A percentile compares a stretch with the other conserved stretches of the same genome.
phyloP scores from a whole-genome alignment of 2,888 invertebrate species.

The Spilarctia lutea region DNA sequence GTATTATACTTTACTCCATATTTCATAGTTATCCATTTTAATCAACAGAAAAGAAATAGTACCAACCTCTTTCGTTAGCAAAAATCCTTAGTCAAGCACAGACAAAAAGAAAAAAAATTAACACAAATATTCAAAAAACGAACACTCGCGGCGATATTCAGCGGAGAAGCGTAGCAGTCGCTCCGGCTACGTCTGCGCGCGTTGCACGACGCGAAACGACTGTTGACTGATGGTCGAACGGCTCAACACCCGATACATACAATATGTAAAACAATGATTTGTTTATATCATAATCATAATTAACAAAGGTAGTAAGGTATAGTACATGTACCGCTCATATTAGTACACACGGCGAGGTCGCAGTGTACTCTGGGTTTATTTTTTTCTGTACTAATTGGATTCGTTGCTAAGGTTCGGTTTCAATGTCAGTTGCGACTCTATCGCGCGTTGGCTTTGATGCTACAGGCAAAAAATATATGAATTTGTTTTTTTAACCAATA shows the following conservation, averaged over 20 bases:
- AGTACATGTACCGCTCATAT: constrained; percentile 12
- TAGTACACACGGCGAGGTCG: constrained; percentile 37
- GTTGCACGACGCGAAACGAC: constrained; percentile 71
- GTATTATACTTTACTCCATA: constrained; percentile 24
- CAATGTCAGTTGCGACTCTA: constrained; percentile 34
- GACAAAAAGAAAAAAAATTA: constrained; percentile 64
- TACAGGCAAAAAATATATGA: not conserved
- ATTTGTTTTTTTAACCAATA: not conserved
- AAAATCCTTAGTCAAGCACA: constrained; percentile 78
- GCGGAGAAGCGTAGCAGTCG: constrained; percentile 28
- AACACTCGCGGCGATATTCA: constrained; percentile 72
- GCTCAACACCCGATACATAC: constrained; percentile 28
- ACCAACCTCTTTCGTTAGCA: constrained; percentile 66
- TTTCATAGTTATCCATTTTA: constrained; percentile 22
- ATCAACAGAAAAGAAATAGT: constrained; percentile 34
- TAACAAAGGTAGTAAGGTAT: constrained; percentile 44
- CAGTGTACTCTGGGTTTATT: constrained; percentile 9
- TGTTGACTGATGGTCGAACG: constrained; percentile 39
- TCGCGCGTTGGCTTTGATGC: not conserved
- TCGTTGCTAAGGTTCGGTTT: constrained; percentile 22
- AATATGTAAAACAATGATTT: constrained; percentile 50
- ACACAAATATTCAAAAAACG: constrained; percentile 64
- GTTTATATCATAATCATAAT: constrained; percentile 51
- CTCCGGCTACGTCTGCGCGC: constrained; percentile 66
- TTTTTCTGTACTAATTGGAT: constrained; percentile 36